Percentiles rank a stretch among this genome's conserved stretches.
Conservation (phyloP, 2,888 invertebrate species). For the Lamellibrachia satsuma region DNA sequence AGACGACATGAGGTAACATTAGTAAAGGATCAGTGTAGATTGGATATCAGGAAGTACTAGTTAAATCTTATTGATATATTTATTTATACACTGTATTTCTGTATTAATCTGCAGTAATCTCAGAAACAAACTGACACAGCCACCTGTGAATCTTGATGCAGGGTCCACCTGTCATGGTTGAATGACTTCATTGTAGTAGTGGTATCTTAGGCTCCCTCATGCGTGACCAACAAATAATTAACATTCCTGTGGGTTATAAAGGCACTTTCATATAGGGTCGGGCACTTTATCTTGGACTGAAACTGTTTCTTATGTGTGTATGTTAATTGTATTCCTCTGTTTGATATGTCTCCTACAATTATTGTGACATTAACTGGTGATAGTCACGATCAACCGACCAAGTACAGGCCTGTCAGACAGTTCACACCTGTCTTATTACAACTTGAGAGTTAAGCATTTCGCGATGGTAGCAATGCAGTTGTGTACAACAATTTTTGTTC, state of each 20-base stretch:
- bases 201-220: neutral
- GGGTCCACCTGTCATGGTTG: neutral
- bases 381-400: neutral
- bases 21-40: too few species aligned
- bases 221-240: conserved; percentile 3
- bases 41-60: too few species aligned
- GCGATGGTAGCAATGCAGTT: too few species aligned
- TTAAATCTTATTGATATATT: too few species aligned
- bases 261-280: neutral
- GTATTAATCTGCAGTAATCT: too few species aligned
- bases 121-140: too few species aligned
- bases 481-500: too few species aligned
- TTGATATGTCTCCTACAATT: neutral
- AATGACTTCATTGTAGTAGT: neutral
- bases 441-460: neutral
- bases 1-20: too few species aligned
- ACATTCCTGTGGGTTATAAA: neutral
- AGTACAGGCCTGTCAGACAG: neutral
- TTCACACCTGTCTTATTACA: neutral
- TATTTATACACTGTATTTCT: too few species aligned
- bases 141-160: neutral
- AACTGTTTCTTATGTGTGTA: neutral
- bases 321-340: neutral
- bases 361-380: neutral
- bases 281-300: neutral